Evolutionary conservation across 2,888 invertebrate genomes (phyloP).

Genomic region (Phasia obesa): DNA sequence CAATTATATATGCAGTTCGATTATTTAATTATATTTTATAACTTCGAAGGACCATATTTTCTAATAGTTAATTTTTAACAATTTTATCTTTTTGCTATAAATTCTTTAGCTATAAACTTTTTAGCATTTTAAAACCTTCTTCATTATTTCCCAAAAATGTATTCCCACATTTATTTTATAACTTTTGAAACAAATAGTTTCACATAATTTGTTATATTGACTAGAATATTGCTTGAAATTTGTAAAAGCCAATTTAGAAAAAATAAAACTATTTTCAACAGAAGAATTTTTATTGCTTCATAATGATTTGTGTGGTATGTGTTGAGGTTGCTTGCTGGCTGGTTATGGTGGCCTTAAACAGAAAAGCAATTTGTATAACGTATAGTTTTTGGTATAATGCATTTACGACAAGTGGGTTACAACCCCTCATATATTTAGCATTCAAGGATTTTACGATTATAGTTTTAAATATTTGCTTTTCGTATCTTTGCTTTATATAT

Average conservation of each 20-base stretch:
- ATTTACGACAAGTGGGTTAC: constrained; percentile 42
- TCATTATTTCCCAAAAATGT: neutral
- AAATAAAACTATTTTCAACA: neutral
- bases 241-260: neutral
- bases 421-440: constrained; percentile 2
- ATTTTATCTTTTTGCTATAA: neutral
- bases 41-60: no score
- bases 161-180: neutral
- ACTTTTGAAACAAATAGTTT: neutral
- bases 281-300: neutral
- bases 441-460: constrained; percentile 5
- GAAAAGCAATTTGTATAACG: constrained; percentile 13
- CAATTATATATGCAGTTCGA: no score
- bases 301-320: constrained; percentile 7
- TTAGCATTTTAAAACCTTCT: neutral
- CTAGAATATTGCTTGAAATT: constrained; percentile 32
- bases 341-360: constrained; percentile 37
- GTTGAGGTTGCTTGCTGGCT: neutral
- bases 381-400: constrained; percentile 41
- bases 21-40: no score
- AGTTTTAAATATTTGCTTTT: constrained; percentile 26
- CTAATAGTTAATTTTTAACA: no score
- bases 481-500: no score
- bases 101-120: neutral
- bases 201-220: neutral